These are phyloP conservation scores for Spea hammondii DNA, from an alignment of 2,797 vertebrate genomes.

Conservation along the genomic window DNA sequence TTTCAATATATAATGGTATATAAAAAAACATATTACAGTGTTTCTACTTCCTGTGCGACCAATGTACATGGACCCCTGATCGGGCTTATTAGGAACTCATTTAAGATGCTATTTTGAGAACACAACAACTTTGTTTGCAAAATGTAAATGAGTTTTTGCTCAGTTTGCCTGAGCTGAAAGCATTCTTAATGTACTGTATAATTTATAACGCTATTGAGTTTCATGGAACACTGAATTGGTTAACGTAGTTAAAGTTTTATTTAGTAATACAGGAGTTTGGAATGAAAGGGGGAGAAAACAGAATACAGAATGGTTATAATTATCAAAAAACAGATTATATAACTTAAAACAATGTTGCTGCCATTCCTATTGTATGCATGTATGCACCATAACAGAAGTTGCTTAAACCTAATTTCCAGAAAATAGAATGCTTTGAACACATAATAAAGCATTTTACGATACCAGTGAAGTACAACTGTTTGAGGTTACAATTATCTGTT, in stretches of 20 bases:
- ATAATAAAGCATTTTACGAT: slow-evolving; percentile 29
- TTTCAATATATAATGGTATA: not conserved
- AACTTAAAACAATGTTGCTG: not conserved
- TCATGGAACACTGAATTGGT: not conserved
- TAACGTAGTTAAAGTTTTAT: not conserved
- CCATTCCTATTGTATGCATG: not conserved
- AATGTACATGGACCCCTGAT: not conserved
- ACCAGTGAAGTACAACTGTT: slow-evolving; percentile 10
- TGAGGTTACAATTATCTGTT: slow-evolving; percentile 29
- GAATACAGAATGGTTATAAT: not conserved
- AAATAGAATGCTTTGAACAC: slow-evolving; percentile 8
- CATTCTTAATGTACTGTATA: not conserved
- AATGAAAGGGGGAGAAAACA: not conserved
- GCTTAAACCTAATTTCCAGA: slow-evolving; percentile 17
- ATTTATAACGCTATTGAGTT: slow-evolving; percentile 2
- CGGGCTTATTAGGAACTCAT: not conserved
- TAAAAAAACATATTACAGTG: not conserved
- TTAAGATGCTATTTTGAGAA: not conserved
- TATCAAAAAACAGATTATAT: not conserved
- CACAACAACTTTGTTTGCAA: not conserved
- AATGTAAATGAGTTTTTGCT: not conserved
- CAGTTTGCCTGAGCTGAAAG: not conserved
- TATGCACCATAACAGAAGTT: slow-evolving; percentile 27
- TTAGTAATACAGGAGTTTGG: not conserved
- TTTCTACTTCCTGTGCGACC: no score